Base-by-base conservation (phyloP, 2,888 invertebrate genomes). In the Ellobium chinense region DNA sequence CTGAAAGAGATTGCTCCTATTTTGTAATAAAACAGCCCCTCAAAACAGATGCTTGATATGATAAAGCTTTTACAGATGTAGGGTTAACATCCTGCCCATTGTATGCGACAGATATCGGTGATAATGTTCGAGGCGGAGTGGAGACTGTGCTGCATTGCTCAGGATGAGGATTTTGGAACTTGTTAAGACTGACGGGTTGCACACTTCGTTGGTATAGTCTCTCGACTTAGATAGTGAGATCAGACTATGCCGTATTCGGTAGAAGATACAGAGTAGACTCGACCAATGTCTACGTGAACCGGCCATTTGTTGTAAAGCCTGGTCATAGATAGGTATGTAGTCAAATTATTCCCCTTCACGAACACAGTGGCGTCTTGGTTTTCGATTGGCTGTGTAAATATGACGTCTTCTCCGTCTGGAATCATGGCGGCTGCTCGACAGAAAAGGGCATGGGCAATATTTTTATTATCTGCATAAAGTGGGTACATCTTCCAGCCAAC, bases 301-400 rank as follows among this genome's bases (percentile, higher is more conserved):
- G 86, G 82, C 85, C 85, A 84, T 74, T 88, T 87, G 66, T 88
- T 88, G 69, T 88, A 88, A 4, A 88, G 76, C 31, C 88, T 79
- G 0, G 88, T 86, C 88, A 87, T 88, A 1, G 88, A 87, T 12
- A 88, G 77, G 76, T 88, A 87, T 0, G 85, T 85, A 0, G 63
- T 79, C 56, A 88, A 81, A 36, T 83, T 84, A 68, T 87, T 87
- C 2, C 83, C 87, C 18, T 82, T 83, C 1, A 87, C 85, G 78
- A 88, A 81, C 36, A 82, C 81, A 68, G 83, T 85, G 9, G 88
- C 84, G 0, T 66, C 56, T 36, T 85, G 85, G 63, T 88, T 88
- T 39, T 88, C 87, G 31, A 87, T 82, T 12, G 87, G 85, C 58
- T 85, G 86, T 2, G 86, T 85, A 66, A 85, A 87, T 12, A 88